Base-by-base conservation (phyloP, 2,113 vertebrate genomes). In the Thinocorus orbignyianus region DNA sequence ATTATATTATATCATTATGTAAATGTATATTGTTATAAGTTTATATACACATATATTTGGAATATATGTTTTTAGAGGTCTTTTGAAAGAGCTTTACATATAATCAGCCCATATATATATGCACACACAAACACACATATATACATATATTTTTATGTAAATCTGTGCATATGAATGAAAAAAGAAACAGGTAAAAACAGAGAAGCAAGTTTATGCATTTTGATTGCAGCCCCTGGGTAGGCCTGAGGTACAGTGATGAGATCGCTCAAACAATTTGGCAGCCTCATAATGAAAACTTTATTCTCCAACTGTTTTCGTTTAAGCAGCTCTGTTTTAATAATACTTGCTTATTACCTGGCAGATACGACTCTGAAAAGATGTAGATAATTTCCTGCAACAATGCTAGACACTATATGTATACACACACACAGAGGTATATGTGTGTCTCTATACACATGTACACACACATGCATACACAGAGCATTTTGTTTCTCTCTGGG, bases 401-500 rank as follows among this genome's bases (percentile, higher is more conserved):
- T 64, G 35, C 28, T 23, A 60, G 31, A 37, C 17, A 9, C 14
- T 25, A 17, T 22, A 28, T 11, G 31, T 17, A 19, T 7, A 16
- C 2, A 41, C 26, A 28, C 5, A 39, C 6, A 18, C 4, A 23
- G n/a, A 25, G 9, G 6, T 12, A 26, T 64, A 7, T 41, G 8
- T 20, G 26, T 14, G 3, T 42, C 11, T 64, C 8, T 65, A 14
- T 31, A 15, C 14, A 42, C 11, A 30, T 55, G 31, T 57, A n/a
- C n/a, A 3, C 2, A 5, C 37, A 37, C 2, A 1, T 6, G 17
- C 15, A 22, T 16, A 31, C 15, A 16, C 16, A 9, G 1, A 4
- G 35, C 17, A 10, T 15, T 54, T 68, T 24, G 17, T 33, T 28
- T 41, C 41, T 73, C 79, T 52, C 33, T 4, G 6, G 30, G 31